These are phyloP conservation scores for Epizoanthus scotinus DNA, from an alignment of 92 coral and sea anemone genomes.

Conservation along the genomic window DNA sequence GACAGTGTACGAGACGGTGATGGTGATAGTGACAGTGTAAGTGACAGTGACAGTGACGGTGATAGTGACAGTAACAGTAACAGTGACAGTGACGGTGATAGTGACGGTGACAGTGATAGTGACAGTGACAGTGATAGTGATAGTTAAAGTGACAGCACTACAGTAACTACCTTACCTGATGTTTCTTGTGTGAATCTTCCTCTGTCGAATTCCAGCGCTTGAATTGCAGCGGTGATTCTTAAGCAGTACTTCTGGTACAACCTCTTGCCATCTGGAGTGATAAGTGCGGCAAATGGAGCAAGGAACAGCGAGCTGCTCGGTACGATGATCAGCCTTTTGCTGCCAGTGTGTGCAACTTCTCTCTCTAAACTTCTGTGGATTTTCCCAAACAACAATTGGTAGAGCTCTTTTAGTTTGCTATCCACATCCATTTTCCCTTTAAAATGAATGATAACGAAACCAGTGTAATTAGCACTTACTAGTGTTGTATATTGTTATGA, in stretches of 20 bases:
- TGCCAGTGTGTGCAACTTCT: slow-evolving; percentile 4
- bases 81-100: too few species aligned
- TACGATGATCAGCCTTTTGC: slow-evolving; percentile 12
- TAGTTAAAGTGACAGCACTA: neutral
- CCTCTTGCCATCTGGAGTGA: slow-evolving; percentile 13
- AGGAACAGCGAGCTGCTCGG: slow-evolving; percentile 32
- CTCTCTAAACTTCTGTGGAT: slow-evolving; percentile 11
- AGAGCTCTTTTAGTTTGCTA: neutral
- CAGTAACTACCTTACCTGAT: neutral
- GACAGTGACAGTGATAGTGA: too few species aligned
- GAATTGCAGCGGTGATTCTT: slow-evolving; percentile 24
- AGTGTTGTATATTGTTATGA: neutral
- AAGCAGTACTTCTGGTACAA: slow-evolving; percentile 29
- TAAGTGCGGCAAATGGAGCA: slow-evolving; percentile 26
- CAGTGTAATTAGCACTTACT: neutral
- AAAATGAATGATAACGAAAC: neutral
- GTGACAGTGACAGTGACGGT: too few species aligned
- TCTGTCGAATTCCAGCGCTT: slow-evolving; percentile 12
- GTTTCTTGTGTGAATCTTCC: neutral
- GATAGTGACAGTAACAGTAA: too few species aligned
- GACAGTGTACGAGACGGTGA: too few species aligned
- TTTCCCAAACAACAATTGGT: neutral
- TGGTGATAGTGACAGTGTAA: too few species aligned
- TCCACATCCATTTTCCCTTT: slow-evolving; percentile 12
- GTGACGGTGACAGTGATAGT: too few species aligned